Base-by-base conservation (phyloP, 2,888 invertebrate genomes). In the Tromatobia lineatoria region DNA sequence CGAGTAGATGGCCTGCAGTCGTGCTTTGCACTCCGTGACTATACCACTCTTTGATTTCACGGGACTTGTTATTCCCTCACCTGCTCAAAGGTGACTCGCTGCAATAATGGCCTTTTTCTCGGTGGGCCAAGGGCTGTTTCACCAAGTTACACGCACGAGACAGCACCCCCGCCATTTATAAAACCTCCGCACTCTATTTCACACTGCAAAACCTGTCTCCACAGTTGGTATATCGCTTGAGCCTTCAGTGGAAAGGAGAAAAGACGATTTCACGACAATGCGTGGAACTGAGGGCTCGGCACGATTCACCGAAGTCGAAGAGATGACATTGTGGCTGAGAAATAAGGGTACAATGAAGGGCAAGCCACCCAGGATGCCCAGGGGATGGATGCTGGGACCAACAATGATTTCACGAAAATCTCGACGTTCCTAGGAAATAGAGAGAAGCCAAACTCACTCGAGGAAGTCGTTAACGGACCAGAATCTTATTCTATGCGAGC, bases 341-440 rank as follows among this genome's bases (percentile, higher is more conserved):
- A 76, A 54, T 57, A 80, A 42, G 67, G 52, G 54, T 64, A 70
- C 57, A 50, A 73, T 59, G 57, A 61, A 47, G 75, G 54, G 74
- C 59, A 78, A 77, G 73, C 83, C 83, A 84, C 83, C 83, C 83
- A 84, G 80, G 80, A 78, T 61, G 80, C 45, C 64, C 38, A n/a
- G 10, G 20, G 42, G 29, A 73, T 80, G 83, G 80, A 84, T 84
- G 83, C 83, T 84, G 80, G 66, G 47, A 7, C 61, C 77, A 84
- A 84, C 83, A 84, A 84, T 84, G 83, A 84, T 84, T 80, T 64
- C 59, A 80, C 80, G 59, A 85, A 88, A 83, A 70, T 57, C 47
- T 69, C 66, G 45, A 73, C 38, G 20, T 52, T 84, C 64, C 61
- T 45, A 57, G 69, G 73, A 84, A 80, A 77, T 50, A 11, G 18